phyloP scores from a whole-genome alignment of 2,888 invertebrate genomes.

The Polyommatus icarus region DNA sequence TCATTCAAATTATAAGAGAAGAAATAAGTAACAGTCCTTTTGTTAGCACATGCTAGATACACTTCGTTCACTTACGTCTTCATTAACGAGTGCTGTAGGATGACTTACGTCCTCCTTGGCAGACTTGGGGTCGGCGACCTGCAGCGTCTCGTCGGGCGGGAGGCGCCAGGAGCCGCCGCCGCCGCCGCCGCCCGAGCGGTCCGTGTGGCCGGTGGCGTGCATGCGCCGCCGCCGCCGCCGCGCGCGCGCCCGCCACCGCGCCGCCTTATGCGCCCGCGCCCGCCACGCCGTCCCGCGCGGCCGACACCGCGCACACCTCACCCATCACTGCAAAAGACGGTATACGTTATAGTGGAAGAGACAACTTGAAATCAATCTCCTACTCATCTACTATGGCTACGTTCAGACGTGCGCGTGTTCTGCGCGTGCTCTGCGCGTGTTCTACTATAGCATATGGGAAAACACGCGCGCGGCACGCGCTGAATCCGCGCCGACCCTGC shows the following conservation, averaged over 20 bases:
- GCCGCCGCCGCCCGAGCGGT: slow-evolving; percentile 87
- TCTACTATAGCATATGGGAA: too few relatives aligned
- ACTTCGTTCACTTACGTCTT: not conserved
- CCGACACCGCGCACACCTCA: slow-evolving; percentile 53
- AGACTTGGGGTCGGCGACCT: slow-evolving; percentile 91
- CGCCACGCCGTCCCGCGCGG: slow-evolving; percentile 43
- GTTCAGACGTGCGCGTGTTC: too few relatives aligned
- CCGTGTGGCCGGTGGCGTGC: slow-evolving; percentile 94
- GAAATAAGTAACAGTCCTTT: not conserved
- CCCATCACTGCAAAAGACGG: slow-evolving; percentile 51
- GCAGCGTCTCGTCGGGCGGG: slow-evolving; percentile 94
- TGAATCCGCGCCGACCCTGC: too few relatives aligned
- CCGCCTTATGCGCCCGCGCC: slow-evolving; percentile 66
- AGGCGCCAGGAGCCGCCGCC: slow-evolving; percentile 90
- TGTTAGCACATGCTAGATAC: not conserved
- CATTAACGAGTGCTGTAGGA: not conserved
- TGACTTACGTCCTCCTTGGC: slow-evolving; percentile 84
- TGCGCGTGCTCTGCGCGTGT: too few relatives aligned
- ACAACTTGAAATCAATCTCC: not conserved
- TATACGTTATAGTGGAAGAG: not conserved
- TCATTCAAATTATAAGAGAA: not conserved
- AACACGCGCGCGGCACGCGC: too few relatives aligned
- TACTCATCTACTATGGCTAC: not conserved
- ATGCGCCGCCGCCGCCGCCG: slow-evolving; percentile 79
- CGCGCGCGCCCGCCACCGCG: slow-evolving; percentile 83